These are phyloP conservation scores for Ceratosolen solmsi DNA, from an alignment of 1,140 invertebrate species.

Conservation along the genomic window DNA sequence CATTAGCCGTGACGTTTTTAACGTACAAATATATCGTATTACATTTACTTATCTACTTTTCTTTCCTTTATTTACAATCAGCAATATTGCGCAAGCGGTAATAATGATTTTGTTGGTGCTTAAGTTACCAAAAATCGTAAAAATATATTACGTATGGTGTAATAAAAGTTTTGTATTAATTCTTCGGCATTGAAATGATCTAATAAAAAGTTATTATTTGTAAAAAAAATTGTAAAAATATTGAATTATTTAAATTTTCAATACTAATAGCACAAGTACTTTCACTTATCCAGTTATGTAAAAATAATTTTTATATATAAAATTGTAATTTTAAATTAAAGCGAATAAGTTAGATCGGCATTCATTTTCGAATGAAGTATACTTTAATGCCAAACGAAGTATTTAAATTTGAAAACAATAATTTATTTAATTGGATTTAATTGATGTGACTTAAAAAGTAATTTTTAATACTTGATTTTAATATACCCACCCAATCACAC, in stretches of 20 bases:
- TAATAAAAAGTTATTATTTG: conserved; percentile 10
- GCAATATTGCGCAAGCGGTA: neutral
- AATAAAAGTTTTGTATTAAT: conserved; percentile 16
- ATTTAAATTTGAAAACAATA: neutral
- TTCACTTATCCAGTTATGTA: conserved; percentile 18
- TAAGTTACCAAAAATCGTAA: conserved; percentile 23
- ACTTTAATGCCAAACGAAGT: too few relatives aligned
- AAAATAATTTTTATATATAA: conserved; percentile 16
- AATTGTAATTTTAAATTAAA: conserved; percentile 6
- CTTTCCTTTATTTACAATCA: neutral
- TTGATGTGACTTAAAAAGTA: neutral
- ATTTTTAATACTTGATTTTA: neutral
- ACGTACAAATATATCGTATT: too few relatives aligned
- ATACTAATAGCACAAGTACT: neutral
- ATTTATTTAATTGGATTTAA: neutral
- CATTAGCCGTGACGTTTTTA: too few relatives aligned
- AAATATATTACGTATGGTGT: conserved; percentile 1
- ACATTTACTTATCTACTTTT: neutral
- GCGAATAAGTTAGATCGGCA: too few relatives aligned
- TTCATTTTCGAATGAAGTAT: too few relatives aligned
- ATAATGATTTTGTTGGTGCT: neutral
- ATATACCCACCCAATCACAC: too few relatives aligned
- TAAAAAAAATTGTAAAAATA: conserved; percentile 15
- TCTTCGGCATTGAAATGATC: conserved; percentile 17
- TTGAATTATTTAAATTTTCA: conserved; percentile 19